Percentiles rank a stretch among this genome's conserved stretches.
These are phyloP conservation scores for Hippocampus mohnikei DNA, from an alignment of 2,113 vertebrate genomes.

Conservation along the genomic window DNA sequence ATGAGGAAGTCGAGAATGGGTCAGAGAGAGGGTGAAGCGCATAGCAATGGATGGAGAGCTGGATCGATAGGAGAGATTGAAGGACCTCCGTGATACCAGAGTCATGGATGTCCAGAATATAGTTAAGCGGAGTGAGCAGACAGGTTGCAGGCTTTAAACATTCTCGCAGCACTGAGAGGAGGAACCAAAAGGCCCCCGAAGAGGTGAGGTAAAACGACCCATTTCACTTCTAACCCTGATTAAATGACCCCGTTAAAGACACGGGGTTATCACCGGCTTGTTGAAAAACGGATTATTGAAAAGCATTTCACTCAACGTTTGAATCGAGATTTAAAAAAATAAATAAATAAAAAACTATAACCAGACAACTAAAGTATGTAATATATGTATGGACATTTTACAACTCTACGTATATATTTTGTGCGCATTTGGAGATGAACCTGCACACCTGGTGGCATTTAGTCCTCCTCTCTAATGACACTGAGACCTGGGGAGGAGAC, in stretches of 20 bases:
- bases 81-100: constrained; percentile 64
- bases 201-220: constrained; percentile 37
- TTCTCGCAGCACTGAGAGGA: constrained; percentile 51
- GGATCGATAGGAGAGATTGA: constrained; percentile 69
- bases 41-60: constrained; percentile 57
- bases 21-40: constrained; percentile 67
- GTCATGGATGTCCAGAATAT: constrained; percentile 58
- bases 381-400: constrained; percentile 3
- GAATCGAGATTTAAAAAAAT: not conserved
- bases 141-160: constrained; percentile 64
- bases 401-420: not conserved
- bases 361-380: constrained; percentile 35
- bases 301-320: constrained; percentile 31
- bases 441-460: constrained; percentile 60
- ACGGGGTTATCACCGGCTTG: not conserved
- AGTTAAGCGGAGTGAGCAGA: constrained; percentile 59
- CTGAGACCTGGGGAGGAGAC: constrained; percentile 61
- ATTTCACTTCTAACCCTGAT: constrained; percentile 36
- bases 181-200: constrained; percentile 47
- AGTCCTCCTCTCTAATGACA: constrained; percentile 64
- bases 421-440: constrained; percentile 44
- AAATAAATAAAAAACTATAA: constrained; percentile 18
- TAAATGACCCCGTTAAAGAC: constrained; percentile 7
- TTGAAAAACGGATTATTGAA: constrained; percentile 19
- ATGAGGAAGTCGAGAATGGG: constrained; percentile 64